A percentile compares a stretch with the other conserved stretches of the same genome.
Conservation (phyloP, 1,140 invertebrate genomes). For the Forficula auricularia region DNA sequence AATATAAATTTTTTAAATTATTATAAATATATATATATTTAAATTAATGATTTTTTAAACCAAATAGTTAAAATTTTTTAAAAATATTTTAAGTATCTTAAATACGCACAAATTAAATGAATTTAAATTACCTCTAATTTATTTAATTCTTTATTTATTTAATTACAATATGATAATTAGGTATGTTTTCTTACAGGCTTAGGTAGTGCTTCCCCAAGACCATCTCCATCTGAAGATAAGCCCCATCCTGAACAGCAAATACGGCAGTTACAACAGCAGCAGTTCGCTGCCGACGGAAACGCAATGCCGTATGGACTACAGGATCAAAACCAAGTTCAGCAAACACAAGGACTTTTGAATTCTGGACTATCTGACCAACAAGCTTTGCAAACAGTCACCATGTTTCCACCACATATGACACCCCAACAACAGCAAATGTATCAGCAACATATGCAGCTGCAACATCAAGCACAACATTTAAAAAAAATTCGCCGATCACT, state of each 20-base stretch:
- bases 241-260: conserved; percentile 14
- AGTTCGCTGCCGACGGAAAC: not conserved
- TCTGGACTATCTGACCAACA: not conserved
- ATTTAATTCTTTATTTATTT: too few species aligned
- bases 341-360: not conserved
- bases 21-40: too few species aligned
- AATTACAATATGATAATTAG: too few species aligned
- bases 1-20: too few species aligned
- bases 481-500: conserved; percentile 26
- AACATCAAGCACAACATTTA: conserved; percentile 27
- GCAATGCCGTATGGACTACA: not conserved
- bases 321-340: not conserved
- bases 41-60: too few species aligned
- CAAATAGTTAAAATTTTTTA: too few species aligned
- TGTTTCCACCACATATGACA: conserved; percentile 20
- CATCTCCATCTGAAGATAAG: conserved; percentile 25
- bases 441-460: conserved; percentile 29
- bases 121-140: too few species aligned
- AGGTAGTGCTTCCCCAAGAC: conserved; percentile 22
- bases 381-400: conserved; percentile 7
- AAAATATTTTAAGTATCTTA: too few species aligned
- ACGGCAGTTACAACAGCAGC: not conserved
- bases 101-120: too few species aligned
- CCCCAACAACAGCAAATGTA: conserved; percentile 29
- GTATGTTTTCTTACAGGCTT: conserved; percentile 21